These are phyloP conservation scores for Verasper variegatus DNA, from an alignment of 2,113 vertebrate species.

Conservation along the genomic window DNA sequence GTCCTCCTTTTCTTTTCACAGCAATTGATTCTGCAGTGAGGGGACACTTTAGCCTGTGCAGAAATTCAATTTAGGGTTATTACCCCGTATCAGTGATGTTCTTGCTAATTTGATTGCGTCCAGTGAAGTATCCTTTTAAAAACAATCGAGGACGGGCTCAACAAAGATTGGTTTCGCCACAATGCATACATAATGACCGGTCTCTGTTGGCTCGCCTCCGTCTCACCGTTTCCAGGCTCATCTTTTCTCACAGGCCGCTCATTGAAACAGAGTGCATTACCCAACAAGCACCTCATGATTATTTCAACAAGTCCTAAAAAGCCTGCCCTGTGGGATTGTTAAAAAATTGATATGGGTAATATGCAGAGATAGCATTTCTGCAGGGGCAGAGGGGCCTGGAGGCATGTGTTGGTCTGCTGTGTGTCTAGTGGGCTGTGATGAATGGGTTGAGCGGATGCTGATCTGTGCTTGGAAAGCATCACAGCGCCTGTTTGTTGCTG, in stretches of 20 bases:
- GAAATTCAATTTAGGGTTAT: constrained; percentile 82
- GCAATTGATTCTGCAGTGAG: constrained; percentile 76
- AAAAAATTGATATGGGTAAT: constrained; percentile 74
- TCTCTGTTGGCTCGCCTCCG: constrained; percentile 49
- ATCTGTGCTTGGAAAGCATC: constrained; percentile 68
- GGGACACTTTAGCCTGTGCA: constrained; percentile 70
- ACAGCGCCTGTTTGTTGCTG: constrained; percentile 26
- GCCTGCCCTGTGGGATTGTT: constrained; percentile 61
- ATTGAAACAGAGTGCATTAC: constrained; percentile 70
- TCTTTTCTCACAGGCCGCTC: constrained; percentile 55
- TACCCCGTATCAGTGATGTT: constrained; percentile 81
- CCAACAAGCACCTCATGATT: constrained; percentile 76
- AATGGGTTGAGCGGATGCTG: constrained; percentile 55
- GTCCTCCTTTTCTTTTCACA: constrained; percentile 73
- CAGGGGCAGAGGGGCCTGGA: constrained; percentile 44
- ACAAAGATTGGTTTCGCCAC: constrained; percentile 76
- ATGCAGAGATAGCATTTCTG: constrained; percentile 65
- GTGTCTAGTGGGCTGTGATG: constrained; percentile 65
- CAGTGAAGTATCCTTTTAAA: constrained; percentile 80
- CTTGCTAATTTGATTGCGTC: constrained; percentile 82
- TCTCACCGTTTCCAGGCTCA: constrained; percentile 29
- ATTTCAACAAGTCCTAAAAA: constrained; percentile 77
- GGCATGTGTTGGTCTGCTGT: constrained; percentile 58
- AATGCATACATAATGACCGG: constrained; percentile 75
- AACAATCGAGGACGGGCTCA: constrained; percentile 75